These are phyloP conservation scores for Cetoscarus ocellatus DNA, from an alignment of 2,797 vertebrate genomes.

Conservation along the genomic window DNA sequence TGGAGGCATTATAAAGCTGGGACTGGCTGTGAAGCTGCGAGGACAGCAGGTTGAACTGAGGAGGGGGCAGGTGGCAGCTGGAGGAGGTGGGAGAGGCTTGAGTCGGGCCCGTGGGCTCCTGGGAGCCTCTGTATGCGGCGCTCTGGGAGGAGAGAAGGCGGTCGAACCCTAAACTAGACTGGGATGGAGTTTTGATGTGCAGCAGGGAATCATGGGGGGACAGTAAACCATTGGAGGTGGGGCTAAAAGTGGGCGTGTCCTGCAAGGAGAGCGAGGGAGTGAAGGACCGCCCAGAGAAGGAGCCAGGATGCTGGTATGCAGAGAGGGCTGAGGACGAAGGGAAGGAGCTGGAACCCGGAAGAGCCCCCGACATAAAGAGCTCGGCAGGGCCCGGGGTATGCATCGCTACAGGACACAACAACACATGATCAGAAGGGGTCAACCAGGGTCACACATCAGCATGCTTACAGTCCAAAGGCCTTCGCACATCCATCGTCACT, in stretches of 20 bases:
- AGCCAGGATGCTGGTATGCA: conserved; percentile 93
- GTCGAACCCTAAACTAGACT: conserved; percentile 90
- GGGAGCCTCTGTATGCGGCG: conserved; percentile 80
- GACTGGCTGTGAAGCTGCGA: conserved; percentile 88
- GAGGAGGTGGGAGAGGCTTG: conserved; percentile 82
- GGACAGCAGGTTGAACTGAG: conserved; percentile 91
- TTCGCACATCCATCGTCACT: too few relatives aligned
- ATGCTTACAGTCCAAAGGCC: too few relatives aligned
- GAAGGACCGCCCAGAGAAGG: conserved; percentile 92
- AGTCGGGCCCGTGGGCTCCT: conserved; percentile 76
- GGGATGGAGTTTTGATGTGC: conserved; percentile 92
- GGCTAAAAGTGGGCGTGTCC: conserved; percentile 91
- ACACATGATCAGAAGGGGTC: conserved; percentile 38
- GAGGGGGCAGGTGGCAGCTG: conserved; percentile 86
- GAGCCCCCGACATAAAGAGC: conserved; percentile 92
- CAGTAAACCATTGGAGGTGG: conserved; percentile 90
- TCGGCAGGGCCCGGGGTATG: conserved; percentile 92
- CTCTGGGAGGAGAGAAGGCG: conserved; percentile 88
- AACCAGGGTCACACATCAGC: conserved; percentile 13
- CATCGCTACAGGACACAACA: conserved; percentile 87
- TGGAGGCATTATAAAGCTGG: conserved; percentile 90
- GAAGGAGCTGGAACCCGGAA: conserved; percentile 91
- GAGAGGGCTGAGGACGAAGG: conserved; percentile 91
- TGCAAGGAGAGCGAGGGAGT: conserved; percentile 91
- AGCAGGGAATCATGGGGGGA: conserved; percentile 92